Base-by-base conservation (phyloP, 2,113 vertebrate species). In the Podarcis muralis region DNA sequence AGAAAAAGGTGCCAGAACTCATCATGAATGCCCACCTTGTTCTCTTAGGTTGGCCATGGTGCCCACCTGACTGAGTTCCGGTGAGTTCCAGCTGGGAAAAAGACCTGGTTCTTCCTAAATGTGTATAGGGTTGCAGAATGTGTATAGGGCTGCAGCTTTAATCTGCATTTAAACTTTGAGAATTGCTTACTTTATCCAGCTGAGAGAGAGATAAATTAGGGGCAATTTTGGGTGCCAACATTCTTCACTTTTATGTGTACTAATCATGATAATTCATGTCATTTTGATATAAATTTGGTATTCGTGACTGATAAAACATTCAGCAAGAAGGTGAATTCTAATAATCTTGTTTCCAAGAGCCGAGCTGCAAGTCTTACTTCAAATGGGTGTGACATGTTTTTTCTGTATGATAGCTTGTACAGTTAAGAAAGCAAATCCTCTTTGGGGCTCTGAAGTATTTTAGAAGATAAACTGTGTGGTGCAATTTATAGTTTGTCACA, bases 401-500 rank as follows among this genome's bases (percentile, higher is more conserved):
- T 53, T 92, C 74, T 87, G 12, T 9, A 4, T 84, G 35, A 87
- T 71, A 84, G 72, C 88, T 75, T 40, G 65, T 59, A 68, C 30
- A 35, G 57, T 57, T 81, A 83, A 32, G 78, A 57, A 57, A 82
- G 83, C 37, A 91, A 88, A n/a, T 37, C 77, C 1, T 32, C 22
- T 77, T 74, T 53, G 35, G 20, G 72, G 0, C 32, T 69, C 65
- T 84, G 30, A 18, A 79, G n/a, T 77, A 3, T 74, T 86, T 75
- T 48, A 90, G 48, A 89, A 84, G 3, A 89, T 53, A 81, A 87
- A 91, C 1, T 68, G 0, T 48, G 32, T 86, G 71, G 84, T 91
- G 20, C 84, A 94, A 22, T 62, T 91, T 90, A 75, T 80, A 83
- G 23, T 83, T 92, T 90, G 72, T 69, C 90, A 82, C 77, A 84